Percentiles rank a stretch among this genome's conserved stretches.
phyloP scores from a whole-genome alignment of 2,888 invertebrate genomes.

The Heliconius charithonia region DNA sequence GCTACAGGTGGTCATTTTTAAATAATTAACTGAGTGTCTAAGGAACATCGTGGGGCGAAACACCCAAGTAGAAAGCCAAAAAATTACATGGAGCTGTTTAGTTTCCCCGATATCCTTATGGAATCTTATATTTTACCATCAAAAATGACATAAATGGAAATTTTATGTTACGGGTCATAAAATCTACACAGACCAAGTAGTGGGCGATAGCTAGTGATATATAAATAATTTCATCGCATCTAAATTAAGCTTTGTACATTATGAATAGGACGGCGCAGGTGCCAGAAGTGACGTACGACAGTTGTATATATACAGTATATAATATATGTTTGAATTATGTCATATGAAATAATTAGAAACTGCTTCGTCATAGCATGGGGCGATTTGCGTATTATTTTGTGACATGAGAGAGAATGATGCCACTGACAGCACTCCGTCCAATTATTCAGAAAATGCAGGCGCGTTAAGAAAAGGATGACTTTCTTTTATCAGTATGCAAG shows the following conservation, averaged over 20 bases:
- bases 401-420: neutral
- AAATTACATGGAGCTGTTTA: too few species aligned
- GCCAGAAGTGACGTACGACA: constrained; percentile 52
- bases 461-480: neutral
- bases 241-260: constrained; percentile 31
- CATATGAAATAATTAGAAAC: constrained; percentile 4
- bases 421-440: neutral
- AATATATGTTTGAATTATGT: constrained; percentile 12
- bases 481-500: neutral
- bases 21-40: neutral
- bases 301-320: constrained; percentile 22
- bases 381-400: neutral
- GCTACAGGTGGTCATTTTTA: too few species aligned
- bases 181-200: neutral
- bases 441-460: neutral
- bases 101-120: too few species aligned
- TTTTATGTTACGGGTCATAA: neutral
- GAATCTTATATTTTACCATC: neutral
- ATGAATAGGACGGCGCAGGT: constrained; percentile 52
- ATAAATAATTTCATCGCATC: constrained; percentile 33
- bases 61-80: too few species aligned
- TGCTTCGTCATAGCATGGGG: neutral
- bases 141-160: neutral
- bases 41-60: neutral
- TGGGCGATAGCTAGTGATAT: neutral